These are phyloP conservation scores for Myotis lucifugus DNA, from an alignment of 2,113 vertebrate genomes.

Conservation along the genomic window DNA sequence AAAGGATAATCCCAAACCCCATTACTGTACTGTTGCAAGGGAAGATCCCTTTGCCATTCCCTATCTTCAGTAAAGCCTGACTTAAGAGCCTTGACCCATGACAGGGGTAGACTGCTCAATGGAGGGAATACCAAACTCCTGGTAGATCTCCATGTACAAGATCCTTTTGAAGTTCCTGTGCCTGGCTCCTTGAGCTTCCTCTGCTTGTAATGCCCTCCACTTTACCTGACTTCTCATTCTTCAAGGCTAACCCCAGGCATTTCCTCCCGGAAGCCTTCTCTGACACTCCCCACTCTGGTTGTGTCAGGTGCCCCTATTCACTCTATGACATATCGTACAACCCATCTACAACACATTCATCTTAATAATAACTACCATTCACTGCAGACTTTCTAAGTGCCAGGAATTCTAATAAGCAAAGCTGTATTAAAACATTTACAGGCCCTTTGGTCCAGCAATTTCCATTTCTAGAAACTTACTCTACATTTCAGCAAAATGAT, in stretches of 20 bases:
- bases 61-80: not conserved
- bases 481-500: not conserved
- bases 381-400: not conserved
- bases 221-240: not conserved
- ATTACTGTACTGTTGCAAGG: not conserved
- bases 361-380: not conserved
- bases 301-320: not conserved
- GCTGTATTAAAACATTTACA: not conserved
- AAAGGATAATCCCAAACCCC: not conserved
- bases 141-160: not conserved
- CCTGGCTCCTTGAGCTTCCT: not conserved
- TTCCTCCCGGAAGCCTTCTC: not conserved
- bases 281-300: not conserved
- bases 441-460: not conserved
- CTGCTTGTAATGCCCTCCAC: not conserved
- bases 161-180: not conserved
- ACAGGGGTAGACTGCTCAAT: not conserved
- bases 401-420: not conserved
- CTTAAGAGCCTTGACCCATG: not conserved
- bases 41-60: not conserved
- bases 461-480: conserved; percentile 6
- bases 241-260: not conserved
- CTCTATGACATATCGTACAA: not conserved
- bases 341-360: not conserved
- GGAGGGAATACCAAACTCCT: not conserved